Percentiles rank a stretch among this genome's conserved stretches.
Evolutionary conservation across 2,113 vertebrate genomes (phyloP).

Genomic region (Muscicapa adusta): DNA sequence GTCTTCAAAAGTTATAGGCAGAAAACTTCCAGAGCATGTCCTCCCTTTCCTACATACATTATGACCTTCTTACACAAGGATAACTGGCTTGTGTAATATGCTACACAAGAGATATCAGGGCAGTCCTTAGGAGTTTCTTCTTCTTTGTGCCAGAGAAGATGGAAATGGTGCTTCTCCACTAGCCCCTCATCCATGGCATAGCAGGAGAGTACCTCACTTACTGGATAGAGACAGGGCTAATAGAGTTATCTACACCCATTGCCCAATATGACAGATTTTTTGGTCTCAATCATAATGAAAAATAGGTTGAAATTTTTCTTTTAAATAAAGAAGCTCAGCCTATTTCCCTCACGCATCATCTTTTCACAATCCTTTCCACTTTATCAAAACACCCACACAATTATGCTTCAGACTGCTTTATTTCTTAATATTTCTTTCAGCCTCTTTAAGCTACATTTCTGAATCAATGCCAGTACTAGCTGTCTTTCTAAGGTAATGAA

Average conservation of each 20-base stretch:
- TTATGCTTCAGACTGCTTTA: background rate
- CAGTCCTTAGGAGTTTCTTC: background rate
- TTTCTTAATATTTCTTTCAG: conserved; percentile 2
- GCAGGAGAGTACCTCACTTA: background rate
- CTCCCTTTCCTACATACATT: background rate
- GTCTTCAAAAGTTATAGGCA: background rate
- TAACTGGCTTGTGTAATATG: background rate
- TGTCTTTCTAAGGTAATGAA: background rate
- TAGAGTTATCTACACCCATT: background rate
- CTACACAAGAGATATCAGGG: background rate
- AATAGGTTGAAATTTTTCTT: background rate
- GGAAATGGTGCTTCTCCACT: background rate
- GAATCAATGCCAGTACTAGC: background rate
- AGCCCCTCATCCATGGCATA: background rate
- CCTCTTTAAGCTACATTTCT: background rate
- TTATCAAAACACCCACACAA: background rate
- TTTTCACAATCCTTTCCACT: background rate
- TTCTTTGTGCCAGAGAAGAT: background rate
- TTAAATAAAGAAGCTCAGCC: background rate
- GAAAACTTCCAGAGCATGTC: background rate
- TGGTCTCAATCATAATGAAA: background rate
- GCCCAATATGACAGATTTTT: background rate
- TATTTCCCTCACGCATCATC: background rate
- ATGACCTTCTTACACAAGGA: background rate
- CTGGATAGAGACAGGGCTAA: background rate